These are phyloP conservation scores for Tetramorium alpestre DNA, from an alignment of 1,140 invertebrate species.

Conservation along the genomic window DNA sequence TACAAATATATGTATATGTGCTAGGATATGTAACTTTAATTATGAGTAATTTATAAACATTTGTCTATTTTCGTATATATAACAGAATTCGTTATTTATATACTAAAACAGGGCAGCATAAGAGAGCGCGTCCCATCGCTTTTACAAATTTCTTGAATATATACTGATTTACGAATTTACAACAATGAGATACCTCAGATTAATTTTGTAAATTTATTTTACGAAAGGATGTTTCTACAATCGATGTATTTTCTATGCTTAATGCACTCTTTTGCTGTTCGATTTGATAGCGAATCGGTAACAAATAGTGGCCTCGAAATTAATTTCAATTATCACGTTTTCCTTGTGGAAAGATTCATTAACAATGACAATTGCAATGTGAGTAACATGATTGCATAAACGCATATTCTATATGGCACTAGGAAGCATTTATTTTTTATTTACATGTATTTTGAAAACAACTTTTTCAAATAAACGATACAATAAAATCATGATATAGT, in stretches of 20 bases:
- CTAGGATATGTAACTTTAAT: constrained; percentile 70
- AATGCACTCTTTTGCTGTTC: constrained; percentile 68
- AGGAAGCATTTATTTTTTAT: constrained; percentile 80
- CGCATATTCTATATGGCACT: constrained; percentile 75
- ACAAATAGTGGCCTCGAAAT: constrained; percentile 47
- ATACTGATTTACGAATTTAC: neutral
- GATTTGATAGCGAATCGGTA: constrained; percentile 42
- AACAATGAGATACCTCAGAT: neutral
- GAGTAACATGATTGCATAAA: constrained; percentile 64
- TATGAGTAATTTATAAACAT: constrained; percentile 71
- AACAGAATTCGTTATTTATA: constrained; percentile 68
- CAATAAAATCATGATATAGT: constrained; percentile 29
- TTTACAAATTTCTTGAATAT: neutral
- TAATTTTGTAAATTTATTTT: constrained; percentile 39
- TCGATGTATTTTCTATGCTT: constrained; percentile 44
- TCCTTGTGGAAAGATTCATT: constrained; percentile 54
- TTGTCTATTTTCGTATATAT: constrained; percentile 77
- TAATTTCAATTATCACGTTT: constrained; percentile 64
- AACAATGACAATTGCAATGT: constrained; percentile 54
- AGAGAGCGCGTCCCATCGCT: constrained; percentile 32
- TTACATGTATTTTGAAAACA: constrained; percentile 78
- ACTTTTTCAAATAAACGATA: constrained; percentile 76
- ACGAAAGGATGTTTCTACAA: neutral
- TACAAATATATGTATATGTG: constrained; percentile 74
- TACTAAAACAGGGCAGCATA: constrained; percentile 70